Evolutionary conservation across 2,113 vertebrate genomes (phyloP).

Genomic region (Calonectris borealis): DNA sequence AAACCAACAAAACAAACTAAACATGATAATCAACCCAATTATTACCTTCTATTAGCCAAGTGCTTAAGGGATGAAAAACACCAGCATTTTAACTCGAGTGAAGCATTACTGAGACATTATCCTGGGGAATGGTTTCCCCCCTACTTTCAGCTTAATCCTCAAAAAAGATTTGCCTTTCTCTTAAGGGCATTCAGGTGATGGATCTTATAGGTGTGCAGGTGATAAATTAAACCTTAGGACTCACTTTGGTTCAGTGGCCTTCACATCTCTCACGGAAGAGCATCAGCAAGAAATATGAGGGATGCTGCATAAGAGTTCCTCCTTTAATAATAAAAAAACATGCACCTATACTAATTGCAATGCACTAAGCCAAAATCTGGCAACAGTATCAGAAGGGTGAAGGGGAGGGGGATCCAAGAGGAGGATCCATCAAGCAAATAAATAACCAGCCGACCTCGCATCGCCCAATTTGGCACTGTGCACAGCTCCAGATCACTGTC

Average conservation of each 20-base stretch:
- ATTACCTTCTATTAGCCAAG: constrained; percentile 48
- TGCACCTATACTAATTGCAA: not conserved
- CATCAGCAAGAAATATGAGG: not conserved
- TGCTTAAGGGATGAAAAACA: constrained; percentile 22
- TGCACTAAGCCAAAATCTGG: not conserved
- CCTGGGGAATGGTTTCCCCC: not conserved
- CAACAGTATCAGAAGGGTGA: not conserved
- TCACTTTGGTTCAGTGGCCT: not conserved
- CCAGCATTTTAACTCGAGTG: not conserved
- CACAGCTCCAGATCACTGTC: not conserved
- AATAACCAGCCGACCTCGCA: not conserved
- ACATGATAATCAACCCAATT: constrained; percentile 43
- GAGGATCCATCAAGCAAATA: not conserved
- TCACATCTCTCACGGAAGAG: not conserved
- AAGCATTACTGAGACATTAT: not conserved
- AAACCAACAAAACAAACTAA: constrained; percentile 48
- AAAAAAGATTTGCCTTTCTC: not conserved
- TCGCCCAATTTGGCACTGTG: not conserved
- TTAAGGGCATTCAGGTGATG: not conserved
- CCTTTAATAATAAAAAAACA: not conserved
- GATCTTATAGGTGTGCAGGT: not conserved
- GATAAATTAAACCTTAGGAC: not conserved
- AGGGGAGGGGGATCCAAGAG: not conserved
- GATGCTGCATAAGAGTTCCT: not conserved
- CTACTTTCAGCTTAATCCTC: not conserved